phyloP scores from a whole-genome alignment of 2,113 vertebrate genomes.

The Pollimyrus isidori region DNA sequence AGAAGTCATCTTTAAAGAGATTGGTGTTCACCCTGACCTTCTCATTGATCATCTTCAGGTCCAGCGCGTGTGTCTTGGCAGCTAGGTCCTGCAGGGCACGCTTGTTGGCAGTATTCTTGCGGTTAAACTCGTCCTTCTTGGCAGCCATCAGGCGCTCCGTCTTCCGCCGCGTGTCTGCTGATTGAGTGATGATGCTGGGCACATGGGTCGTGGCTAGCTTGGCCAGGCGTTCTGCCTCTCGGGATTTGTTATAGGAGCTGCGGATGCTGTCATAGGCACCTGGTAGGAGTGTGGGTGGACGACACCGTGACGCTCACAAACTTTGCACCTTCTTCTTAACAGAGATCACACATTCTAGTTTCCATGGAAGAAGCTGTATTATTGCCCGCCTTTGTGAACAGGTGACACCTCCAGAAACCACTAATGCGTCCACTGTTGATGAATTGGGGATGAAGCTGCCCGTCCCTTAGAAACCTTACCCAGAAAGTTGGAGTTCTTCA shows the following conservation, averaged over 20 bases:
- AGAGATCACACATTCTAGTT: background rate
- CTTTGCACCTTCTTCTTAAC: background rate
- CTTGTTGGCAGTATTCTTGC: constrained; percentile 77
- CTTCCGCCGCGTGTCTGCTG: constrained; percentile 61
- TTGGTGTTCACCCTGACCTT: constrained; percentile 58
- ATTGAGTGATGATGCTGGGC: constrained; percentile 73
- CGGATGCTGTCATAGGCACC: constrained; percentile 89
- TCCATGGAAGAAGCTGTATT: background rate
- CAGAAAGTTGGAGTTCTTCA: constrained; percentile 92
- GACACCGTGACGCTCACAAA: background rate
- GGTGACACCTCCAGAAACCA: background rate
- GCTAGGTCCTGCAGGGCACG: constrained; percentile 68
- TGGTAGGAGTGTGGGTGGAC: constrained; percentile 33
- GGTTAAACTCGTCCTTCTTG: constrained; percentile 74
- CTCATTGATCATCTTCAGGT: constrained; percentile 78
- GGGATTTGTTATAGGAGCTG: constrained; percentile 68
- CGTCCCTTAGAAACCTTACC: constrained; percentile 54
- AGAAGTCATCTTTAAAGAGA: background rate
- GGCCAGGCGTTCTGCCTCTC: constrained; percentile 67
- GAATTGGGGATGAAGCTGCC: background rate
- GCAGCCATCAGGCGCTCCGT: constrained; percentile 65
- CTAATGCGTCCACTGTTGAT: background rate
- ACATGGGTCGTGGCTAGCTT: constrained; percentile 61
- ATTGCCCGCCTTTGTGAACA: background rate
- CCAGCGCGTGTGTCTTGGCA: constrained; percentile 50